Evolutionary conservation across 2,113 vertebrate genomes (phyloP).

Genomic region (Mirza zaza): DNA sequence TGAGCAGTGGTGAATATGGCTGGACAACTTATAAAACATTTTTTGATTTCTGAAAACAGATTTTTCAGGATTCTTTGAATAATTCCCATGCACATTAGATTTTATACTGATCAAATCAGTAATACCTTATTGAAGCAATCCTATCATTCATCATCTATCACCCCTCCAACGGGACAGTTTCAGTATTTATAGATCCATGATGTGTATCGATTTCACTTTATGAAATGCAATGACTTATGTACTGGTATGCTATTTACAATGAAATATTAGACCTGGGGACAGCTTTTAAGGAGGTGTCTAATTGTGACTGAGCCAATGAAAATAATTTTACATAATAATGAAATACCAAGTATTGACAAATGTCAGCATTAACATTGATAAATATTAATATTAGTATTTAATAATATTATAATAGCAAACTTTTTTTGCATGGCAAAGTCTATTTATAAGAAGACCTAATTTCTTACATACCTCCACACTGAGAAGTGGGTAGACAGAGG

Average conservation of each 20-base stretch:
- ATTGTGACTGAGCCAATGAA: not conserved
- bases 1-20: not conserved
- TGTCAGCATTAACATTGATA: not conserved
- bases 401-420: not conserved
- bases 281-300: not conserved
- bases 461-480: not conserved
- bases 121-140: not conserved
- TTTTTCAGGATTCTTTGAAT: not conserved
- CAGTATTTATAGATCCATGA: not conserved
- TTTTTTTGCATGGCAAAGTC: not conserved
- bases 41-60: not conserved
- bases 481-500: not conserved
- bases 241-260: not conserved
- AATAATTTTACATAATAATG: not conserved
- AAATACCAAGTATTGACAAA: not conserved
- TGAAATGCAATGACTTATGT: not conserved
- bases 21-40: not conserved
- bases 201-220: not conserved
- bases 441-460: not conserved
- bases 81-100: not conserved
- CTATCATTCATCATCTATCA: not conserved
- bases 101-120: not conserved
- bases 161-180: not conserved
- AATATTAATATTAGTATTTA: not conserved
- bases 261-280: not conserved